Percentiles rank a stretch among this genome's conserved stretches.
Conservation (phyloP, 2,888 invertebrate genomes). For the Stenodera caucasica region DNA sequence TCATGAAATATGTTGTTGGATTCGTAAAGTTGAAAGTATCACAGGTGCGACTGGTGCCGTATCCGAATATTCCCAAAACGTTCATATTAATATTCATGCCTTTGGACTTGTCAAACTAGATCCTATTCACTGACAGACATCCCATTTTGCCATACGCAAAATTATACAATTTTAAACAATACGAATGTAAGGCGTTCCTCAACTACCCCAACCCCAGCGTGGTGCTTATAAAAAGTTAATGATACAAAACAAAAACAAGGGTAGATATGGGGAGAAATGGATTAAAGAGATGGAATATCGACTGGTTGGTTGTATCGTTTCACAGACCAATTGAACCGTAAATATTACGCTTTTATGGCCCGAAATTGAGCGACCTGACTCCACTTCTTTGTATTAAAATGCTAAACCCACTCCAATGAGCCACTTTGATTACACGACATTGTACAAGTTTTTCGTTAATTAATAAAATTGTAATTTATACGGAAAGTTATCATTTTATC, state of each 20-base stretch:
- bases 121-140: neutral
- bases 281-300: neutral
- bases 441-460: no score
- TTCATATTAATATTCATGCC: conserved; percentile 27
- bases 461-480: neutral
- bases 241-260: neutral
- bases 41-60: conserved; percentile 19
- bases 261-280: neutral
- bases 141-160: neutral
- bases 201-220: no score
- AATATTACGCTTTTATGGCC: neutral
- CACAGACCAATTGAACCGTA: neutral
- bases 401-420: neutral
- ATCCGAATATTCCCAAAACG: conserved; percentile 16
- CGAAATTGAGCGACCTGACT: neutral
- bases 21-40: conserved; percentile 18
- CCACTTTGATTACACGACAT: no score
- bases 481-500: neutral
- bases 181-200: no score
- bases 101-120: conserved; percentile 10
- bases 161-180: no score
- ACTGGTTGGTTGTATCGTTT: neutral
- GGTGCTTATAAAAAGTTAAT: neutral
- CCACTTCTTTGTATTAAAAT: neutral
- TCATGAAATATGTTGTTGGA: conserved; percentile 27